A percentile compares a stretch with the other conserved stretches of the same genome.
Conservation (phyloP, 2,113 vertebrate genomes). For the Saguinus midas region DNA sequence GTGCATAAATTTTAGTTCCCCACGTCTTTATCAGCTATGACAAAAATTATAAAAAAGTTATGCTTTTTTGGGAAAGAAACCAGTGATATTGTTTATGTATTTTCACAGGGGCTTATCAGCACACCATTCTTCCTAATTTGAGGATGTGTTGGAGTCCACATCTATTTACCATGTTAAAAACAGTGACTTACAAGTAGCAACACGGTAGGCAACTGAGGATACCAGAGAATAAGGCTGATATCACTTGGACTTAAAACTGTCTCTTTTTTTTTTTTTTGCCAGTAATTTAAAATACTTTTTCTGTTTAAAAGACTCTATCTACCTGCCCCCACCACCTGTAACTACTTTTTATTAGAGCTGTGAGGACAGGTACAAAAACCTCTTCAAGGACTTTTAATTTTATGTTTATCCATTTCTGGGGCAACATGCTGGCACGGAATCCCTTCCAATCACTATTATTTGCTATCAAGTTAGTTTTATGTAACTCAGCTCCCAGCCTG, state of each 20-base stretch:
- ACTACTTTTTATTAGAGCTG: background rate
- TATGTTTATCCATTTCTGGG: background rate
- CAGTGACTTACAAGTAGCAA: background rate
- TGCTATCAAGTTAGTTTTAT: background rate
- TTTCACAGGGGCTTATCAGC: background rate
- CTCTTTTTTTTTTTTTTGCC: background rate
- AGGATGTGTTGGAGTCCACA: background rate
- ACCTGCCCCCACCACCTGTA: background rate
- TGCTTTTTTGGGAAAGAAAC: background rate
- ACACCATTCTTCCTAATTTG: background rate
- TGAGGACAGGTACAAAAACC: background rate
- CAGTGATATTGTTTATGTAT: background rate
- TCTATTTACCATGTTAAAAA: background rate
- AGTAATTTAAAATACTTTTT: background rate
- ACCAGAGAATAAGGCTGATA: background rate
- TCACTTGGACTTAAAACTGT: background rate
- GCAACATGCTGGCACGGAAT: background rate
- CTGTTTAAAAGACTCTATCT: background rate
- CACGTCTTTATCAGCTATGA: background rate
- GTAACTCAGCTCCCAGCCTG: background rate
- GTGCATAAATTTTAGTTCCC: background rate
- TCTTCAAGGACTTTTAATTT: background rate
- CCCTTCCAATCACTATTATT: background rate
- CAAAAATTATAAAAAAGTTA: slow-evolving; percentile 35
- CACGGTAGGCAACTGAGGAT: background rate